These are phyloP conservation scores for Caenorhabditis uteleia DNA, from an alignment of 2,888 invertebrate genomes.

Conservation along the genomic window DNA sequence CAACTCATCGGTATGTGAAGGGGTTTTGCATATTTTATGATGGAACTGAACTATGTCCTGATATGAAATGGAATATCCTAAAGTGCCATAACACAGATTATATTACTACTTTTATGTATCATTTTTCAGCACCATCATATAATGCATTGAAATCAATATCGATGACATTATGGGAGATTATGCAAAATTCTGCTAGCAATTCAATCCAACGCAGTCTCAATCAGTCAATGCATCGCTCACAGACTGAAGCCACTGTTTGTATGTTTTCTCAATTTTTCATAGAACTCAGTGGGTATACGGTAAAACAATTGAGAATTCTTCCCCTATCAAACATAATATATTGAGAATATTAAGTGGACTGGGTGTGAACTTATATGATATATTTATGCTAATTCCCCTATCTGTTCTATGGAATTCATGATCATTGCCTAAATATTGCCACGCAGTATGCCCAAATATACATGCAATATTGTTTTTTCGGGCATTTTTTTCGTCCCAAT, in stretches of 20 bases:
- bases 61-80: too few species aligned
- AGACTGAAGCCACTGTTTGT: constrained; percentile 42
- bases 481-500: too few species aligned
- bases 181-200: constrained; percentile 72
- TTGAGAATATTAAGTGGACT: background rate
- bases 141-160: constrained; percentile 73
- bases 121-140: constrained; percentile 74
- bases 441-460: too few species aligned
- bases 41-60: too few species aligned
- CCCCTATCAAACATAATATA: too few species aligned
- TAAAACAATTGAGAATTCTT: too few species aligned
- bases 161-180: constrained; percentile 76
- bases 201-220: constrained; percentile 54
- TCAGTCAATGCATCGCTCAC: constrained; percentile 49
- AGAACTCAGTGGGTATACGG: too few species aligned
- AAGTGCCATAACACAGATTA: too few species aligned
- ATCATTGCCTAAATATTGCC: too few species aligned
- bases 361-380: background rate
- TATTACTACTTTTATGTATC: background rate
- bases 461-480: too few species aligned
- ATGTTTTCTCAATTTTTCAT: too few species aligned
- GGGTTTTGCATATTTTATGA: background rate
- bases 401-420: too few species aligned
- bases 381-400: background rate
- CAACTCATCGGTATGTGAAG: constrained; percentile 67